Evolutionary conservation across 1,140 invertebrate species (phyloP), one percentile per base, ranked within the genome.

Genomic region (Radopholus similis): DNA sequence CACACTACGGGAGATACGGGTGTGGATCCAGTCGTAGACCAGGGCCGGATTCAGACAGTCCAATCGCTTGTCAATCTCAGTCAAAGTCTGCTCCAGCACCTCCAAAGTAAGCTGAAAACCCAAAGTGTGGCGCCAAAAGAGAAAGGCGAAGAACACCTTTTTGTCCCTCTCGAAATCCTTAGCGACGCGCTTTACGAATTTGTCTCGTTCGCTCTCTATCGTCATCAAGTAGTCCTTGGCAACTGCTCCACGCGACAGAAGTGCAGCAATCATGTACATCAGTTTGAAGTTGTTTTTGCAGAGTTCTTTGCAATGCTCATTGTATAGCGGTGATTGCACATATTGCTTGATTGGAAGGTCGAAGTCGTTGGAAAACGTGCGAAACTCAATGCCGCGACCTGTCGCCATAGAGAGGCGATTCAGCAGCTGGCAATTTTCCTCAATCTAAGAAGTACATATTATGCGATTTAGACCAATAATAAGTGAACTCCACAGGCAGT

Each of bases 221-320:
- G 54, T 26, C 56, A 73, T 21, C 38, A 71, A 65, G 47, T 73
- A 65, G 32, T 71, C 69, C 35, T 75, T 75, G 26, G 71, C 74
- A 23, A 67, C 18, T n/a, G 73, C 42, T 28, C 72, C 72, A 2
- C 74, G 69, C n/a, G 72, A 73, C 47, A 76, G 8, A 32, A 73
- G 38, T 13, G 72, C 72, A 40, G 76, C 74, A 23, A 73, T 37
- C 72, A 73, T 76, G 26, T 73, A 73, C 26, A 38, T 23, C n/a
- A 72, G 21, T 30, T 74, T 44, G 35, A 75, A 73, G 23, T 73
- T 62, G 34, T 72, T 44, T 15, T 62, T 53, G 47, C 59, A 62
- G 4, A 70, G 21, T 42, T 32, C 1, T 32, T 21, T 26, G 49
- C 68, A 70, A 18, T 64, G n/a, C 30, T 58, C 38, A 72, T 68